Percentiles rank a stretch among this genome's conserved stretches.
These are phyloP conservation scores for Pangasius sanitwongsei DNA, from an alignment of 2,797 vertebrate genomes.

Conservation along the genomic window DNA sequence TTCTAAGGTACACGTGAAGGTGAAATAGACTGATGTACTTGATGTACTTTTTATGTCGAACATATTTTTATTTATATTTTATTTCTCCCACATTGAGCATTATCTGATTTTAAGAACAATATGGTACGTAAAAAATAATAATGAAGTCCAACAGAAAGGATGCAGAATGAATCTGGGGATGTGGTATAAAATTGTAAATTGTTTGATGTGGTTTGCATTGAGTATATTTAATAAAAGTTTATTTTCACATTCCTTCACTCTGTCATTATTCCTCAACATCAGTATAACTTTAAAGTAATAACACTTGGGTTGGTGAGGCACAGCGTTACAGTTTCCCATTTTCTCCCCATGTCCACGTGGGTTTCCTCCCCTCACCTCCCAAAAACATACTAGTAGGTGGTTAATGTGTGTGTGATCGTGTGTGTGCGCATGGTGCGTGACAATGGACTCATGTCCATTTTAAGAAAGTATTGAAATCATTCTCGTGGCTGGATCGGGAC, in stretches of 20 bases:
- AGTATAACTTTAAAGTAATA: not conserved
- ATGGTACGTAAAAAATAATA: not conserved
- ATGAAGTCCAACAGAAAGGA: not conserved
- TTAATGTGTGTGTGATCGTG: not conserved
- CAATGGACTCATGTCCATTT: no score
- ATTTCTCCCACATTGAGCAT: not conserved
- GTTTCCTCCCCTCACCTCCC: not conserved
- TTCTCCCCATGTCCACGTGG: not conserved
- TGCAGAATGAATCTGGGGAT: not conserved
- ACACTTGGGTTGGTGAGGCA: not conserved
- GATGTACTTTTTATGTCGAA: not conserved
- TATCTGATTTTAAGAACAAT: not conserved
- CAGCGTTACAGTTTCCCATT: not conserved
- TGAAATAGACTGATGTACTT: not conserved
- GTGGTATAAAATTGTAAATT: not conserved
- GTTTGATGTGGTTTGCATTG: conserved; percentile 16
- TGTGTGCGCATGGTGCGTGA: not conserved
- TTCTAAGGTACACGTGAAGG: not conserved
- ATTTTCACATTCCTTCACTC: not conserved
- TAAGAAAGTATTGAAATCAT: no score
- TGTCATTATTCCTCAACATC: not conserved
- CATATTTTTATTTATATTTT: not conserved
- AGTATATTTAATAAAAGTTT: conserved; percentile 7
- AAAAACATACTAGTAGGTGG: not conserved
- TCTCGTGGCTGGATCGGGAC: no score